A percentile compares a stretch with the other conserved stretches of the same genome.
Conservation (phyloP, 2,113 vertebrate species). For the Nycticryphes semicollaris region DNA sequence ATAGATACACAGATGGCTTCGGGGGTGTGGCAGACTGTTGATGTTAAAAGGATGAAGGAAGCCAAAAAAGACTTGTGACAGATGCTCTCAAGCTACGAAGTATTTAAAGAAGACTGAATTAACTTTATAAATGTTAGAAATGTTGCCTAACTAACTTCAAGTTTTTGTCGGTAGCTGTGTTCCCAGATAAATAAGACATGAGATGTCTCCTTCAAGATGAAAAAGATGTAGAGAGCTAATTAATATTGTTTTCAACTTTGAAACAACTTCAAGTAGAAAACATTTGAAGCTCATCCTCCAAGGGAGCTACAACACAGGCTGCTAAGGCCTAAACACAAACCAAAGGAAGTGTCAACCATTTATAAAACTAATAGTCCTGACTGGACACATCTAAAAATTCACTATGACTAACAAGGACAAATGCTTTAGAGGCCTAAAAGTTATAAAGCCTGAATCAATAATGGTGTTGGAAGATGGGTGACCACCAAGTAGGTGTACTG, state of each 20-base stretch:
- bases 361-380: background rate
- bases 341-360: background rate
- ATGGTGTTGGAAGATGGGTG: background rate
- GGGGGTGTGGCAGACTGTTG: conserved; percentile 93
- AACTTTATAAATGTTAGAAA: conserved; percentile 57
- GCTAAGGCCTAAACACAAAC: background rate
- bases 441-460: background rate
- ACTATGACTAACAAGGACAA: background rate
- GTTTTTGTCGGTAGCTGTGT: background rate
- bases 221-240: background rate
- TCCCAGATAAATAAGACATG: background rate
- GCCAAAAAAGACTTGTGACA: conserved; percentile 79
- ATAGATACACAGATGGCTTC: conserved; percentile 90
- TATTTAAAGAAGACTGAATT: conserved; percentile 54
- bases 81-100: conserved; percentile 50
- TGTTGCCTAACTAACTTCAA: conserved; percentile 14
- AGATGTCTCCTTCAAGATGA: background rate
- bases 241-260: background rate
- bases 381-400: background rate
- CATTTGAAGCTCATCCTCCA: background rate
- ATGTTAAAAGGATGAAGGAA: conserved; percentile 89
- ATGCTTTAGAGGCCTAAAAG: background rate
- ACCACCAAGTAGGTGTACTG: background rate
- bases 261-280: background rate
- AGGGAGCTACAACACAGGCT: background rate